Percentiles rank a stretch among this genome's conserved stretches.
These are phyloP conservation scores for Drosophila simulans DNA, from an alignment of 1,140 invertebrate genomes.

Conservation along the genomic window DNA sequence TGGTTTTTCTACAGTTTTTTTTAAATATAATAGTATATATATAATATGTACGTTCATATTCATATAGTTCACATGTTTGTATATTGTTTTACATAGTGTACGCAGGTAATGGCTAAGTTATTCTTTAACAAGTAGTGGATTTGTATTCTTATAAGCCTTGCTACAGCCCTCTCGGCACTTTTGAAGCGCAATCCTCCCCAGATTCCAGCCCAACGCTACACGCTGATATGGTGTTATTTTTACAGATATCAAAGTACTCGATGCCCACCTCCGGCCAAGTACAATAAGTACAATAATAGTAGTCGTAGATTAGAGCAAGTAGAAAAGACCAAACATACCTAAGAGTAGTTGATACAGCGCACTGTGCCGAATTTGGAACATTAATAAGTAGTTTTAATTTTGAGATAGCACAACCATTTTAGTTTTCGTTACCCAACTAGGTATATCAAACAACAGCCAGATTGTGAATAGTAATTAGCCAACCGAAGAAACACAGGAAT, in stretches of 20 bases:
- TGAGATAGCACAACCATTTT: constrained; percentile 83
- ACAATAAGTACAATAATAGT: constrained; percentile 38
- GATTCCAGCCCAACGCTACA: constrained; percentile 56
- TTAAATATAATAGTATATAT: constrained; percentile 66
- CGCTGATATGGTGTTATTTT: constrained; percentile 82
- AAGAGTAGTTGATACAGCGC: constrained; percentile 58
- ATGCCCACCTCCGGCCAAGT: constrained; percentile 22
- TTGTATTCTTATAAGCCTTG: constrained; percentile 61
- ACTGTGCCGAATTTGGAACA: constrained; percentile 25
- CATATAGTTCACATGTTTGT: constrained; percentile 65
- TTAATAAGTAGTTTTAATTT: constrained; percentile 45
- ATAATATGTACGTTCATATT: constrained; percentile 51
- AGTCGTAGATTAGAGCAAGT: constrained; percentile 51
- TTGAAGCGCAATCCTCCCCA: constrained; percentile 68
- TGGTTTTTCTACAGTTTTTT: constrained; percentile 57
- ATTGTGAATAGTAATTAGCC: constrained; percentile 57
- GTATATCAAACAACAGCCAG: constrained; percentile 63
- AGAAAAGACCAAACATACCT: constrained; percentile 68
- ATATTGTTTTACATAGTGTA: constrained; percentile 52
- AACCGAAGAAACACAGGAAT: constrained; percentile 23
- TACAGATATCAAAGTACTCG: constrained; percentile 72
- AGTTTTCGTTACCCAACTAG: constrained; percentile 57
- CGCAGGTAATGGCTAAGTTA: constrained; percentile 39
- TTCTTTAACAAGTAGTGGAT: constrained; percentile 61
- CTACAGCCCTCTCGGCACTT: constrained; percentile 65